Conservation (phyloP, 2,888 invertebrate genomes). For the Orthosia gracilis region DNA sequence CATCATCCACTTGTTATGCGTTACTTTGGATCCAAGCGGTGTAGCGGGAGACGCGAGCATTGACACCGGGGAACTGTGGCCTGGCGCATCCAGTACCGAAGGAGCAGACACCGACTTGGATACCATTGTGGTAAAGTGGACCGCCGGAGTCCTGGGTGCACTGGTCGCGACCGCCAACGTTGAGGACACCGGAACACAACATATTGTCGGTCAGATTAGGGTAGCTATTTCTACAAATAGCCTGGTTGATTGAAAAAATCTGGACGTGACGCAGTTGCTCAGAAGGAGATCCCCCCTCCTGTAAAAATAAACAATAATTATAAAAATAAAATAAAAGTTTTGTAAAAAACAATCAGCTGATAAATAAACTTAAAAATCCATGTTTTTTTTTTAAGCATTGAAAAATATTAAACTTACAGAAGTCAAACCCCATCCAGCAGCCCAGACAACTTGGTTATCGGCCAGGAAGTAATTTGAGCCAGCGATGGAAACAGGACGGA, state of each 20-base stretch:
- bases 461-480: constrained; percentile 69
- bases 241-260: constrained; percentile 72
- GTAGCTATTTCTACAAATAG: constrained; percentile 69
- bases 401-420: constrained; percentile 62
- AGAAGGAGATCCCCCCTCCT: constrained; percentile 69
- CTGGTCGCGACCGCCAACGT: constrained; percentile 75
- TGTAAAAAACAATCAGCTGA: too few relatives aligned
- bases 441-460: constrained; percentile 74
- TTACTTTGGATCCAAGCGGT: constrained; percentile 73
- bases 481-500: constrained; percentile 65
- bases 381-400: too few relatives aligned
- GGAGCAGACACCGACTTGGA: constrained; percentile 78
- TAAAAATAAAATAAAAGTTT: too few relatives aligned
- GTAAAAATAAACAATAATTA: too few relatives aligned
- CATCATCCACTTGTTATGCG: neutral
- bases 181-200: constrained; percentile 70
- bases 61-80: constrained; percentile 76
- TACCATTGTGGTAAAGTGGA: constrained; percentile 76
- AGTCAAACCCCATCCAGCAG: constrained; percentile 76
- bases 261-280: constrained; percentile 76
- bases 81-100: constrained; percentile 74
- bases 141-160: constrained; percentile 74
- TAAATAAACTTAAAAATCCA: too few relatives aligned
- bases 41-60: constrained; percentile 74
- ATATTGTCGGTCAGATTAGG: constrained; percentile 66